These are phyloP conservation scores for Erythrolamprus reginae DNA, from an alignment of 2,113 vertebrate species.

Conservation along the genomic window DNA sequence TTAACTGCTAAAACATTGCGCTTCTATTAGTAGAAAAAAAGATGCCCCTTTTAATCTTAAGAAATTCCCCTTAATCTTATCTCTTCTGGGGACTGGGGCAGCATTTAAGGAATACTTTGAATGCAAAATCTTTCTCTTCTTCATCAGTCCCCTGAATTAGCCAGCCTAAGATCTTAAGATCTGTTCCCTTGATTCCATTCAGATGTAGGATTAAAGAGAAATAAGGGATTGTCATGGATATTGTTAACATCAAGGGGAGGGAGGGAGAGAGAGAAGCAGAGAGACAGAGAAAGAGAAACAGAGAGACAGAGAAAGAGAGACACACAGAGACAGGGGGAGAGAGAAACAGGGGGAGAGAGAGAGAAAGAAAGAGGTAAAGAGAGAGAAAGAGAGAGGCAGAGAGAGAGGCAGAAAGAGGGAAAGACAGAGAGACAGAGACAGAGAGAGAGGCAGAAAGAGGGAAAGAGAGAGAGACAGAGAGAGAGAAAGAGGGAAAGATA, in stretches of 20 bases:
- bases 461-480: too few relatives aligned
- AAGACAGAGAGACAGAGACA: too few relatives aligned
- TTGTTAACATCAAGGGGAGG: not conserved
- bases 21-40: not conserved
- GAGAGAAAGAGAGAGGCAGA: too few relatives aligned
- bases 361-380: too few relatives aligned
- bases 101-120: not conserved
- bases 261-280: too few relatives aligned
- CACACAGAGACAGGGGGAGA: too few relatives aligned
- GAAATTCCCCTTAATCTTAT: not conserved
- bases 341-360: too few relatives aligned
- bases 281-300: too few relatives aligned
- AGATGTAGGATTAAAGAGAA: not conserved
- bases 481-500: too few relatives aligned
- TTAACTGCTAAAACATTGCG: not conserved
- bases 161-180: not conserved
- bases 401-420: not conserved
- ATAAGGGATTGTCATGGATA: not conserved
- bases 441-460: too few relatives aligned
- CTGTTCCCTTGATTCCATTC: not conserved
- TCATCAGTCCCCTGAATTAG: not conserved
- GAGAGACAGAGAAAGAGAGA: accelerated
- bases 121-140: not conserved
- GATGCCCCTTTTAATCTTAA: not conserved
- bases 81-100: not conserved